These are phyloP conservation scores for Galendromus occidentalis DNA, from an alignment of 1,140 invertebrate species.

Conservation along the genomic window DNA sequence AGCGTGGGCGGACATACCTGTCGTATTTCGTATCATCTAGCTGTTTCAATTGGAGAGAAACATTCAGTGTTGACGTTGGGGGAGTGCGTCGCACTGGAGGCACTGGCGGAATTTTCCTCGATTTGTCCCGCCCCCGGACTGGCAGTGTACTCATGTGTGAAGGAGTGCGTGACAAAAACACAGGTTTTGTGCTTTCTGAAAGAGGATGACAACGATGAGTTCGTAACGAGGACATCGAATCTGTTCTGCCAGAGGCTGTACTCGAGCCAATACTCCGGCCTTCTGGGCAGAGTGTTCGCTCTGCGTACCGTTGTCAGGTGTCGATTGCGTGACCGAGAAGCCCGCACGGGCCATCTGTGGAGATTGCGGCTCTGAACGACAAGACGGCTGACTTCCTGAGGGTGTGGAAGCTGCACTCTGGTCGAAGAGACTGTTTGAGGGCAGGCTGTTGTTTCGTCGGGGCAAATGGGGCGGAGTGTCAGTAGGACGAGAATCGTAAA, in stretches of 20 bases:
- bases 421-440: not conserved
- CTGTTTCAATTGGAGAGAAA: not conserved
- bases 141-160: slow-evolving; percentile 4
- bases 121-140: not conserved
- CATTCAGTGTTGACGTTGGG: not conserved
- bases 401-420: not conserved
- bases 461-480: not conserved
- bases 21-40: too few relatives aligned
- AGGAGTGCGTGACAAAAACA: not conserved
- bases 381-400: not conserved
- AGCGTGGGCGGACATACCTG: too few relatives aligned
- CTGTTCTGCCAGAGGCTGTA: too few relatives aligned
- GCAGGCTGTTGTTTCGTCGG: slow-evolving; percentile 5
- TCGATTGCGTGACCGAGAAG: not conserved
- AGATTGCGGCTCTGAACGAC: slow-evolving; percentile 3
- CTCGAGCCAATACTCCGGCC: too few relatives aligned
- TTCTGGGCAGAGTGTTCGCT: too few relatives aligned
- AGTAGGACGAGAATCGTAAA: not conserved
- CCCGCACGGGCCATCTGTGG: not conserved
- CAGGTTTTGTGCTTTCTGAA: too few relatives aligned
- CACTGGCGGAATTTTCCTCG: not conserved
- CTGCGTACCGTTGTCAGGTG: too few relatives aligned
- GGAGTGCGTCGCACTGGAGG: not conserved
- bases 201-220: too few relatives aligned
- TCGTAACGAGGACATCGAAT: too few relatives aligned